phyloP scores from a whole-genome alignment of 1,140 invertebrate genomes.

The Drosophila baimaii region DNA sequence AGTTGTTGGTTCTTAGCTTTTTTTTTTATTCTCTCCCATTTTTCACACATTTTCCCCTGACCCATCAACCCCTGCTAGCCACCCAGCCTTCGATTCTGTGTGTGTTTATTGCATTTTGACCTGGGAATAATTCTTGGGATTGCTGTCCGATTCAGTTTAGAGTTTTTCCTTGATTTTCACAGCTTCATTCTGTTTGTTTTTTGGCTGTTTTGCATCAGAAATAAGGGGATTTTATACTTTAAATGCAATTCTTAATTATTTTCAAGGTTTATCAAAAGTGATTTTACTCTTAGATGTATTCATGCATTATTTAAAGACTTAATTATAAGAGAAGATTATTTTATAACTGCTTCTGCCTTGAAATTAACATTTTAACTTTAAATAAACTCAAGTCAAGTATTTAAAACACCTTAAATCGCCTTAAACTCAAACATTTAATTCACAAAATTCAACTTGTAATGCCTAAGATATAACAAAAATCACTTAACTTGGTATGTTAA shows the following conservation, averaged over 20 bases:
- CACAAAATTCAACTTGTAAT: background rate
- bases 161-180: slow-evolving; percentile 22
- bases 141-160: slow-evolving; percentile 37
- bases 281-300: background rate
- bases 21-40: slow-evolving; percentile 26
- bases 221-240: no score
- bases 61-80: background rate
- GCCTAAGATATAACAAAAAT: background rate
- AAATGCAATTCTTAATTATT: no score
- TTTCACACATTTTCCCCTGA: slow-evolving; percentile 14
- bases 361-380: background rate
- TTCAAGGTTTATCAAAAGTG: background rate
- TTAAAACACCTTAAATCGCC: background rate
- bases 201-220: background rate
- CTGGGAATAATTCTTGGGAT: slow-evolving; percentile 23
- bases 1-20: slow-evolving; percentile 58
- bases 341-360: background rate
- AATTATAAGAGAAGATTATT: background rate
- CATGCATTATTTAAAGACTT: background rate
- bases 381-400: background rate
- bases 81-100: background rate
- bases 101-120: slow-evolving; percentile 48
- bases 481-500: no score
- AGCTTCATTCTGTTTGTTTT: background rate
- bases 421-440: background rate